phyloP scores from a whole-genome alignment of 2,888 invertebrate genomes.

The Coelinius sp. region DNA sequence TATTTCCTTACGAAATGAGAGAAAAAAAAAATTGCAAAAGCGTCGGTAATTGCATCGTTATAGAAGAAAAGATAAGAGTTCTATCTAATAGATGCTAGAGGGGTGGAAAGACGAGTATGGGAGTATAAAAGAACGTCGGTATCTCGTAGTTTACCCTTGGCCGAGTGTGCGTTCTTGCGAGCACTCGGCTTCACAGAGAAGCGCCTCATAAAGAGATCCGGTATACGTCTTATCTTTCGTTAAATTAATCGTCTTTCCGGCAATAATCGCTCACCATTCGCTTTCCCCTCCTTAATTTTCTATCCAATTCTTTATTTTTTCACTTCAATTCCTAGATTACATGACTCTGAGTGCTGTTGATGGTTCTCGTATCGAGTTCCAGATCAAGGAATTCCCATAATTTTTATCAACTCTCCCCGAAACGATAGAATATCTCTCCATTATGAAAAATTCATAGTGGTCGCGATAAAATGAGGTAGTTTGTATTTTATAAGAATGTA shows the following conservation, averaged over 20 bases:
- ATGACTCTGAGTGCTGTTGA: constrained; percentile 10
- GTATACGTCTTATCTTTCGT: constrained; percentile 47
- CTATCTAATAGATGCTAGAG: constrained; percentile 8
- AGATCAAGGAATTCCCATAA: constrained; percentile 27
- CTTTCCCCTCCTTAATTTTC: neutral
- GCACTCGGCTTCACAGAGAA: constrained; percentile 13
- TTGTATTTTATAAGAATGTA: neutral
- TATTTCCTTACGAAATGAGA: too few relatives aligned
- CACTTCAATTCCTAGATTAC: constrained; percentile 7
- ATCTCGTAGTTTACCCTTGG: constrained; percentile 39
- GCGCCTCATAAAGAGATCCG: constrained; percentile 34
- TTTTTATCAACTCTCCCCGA: constrained; percentile 13
- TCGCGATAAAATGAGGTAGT: neutral
- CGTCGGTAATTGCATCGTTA: constrained; percentile 28
- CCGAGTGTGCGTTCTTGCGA: neutral
- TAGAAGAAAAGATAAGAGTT: neutral
- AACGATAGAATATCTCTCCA: constrained; percentile 7
- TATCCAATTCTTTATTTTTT: constrained; percentile 2
- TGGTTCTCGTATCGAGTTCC: constrained; percentile 4
- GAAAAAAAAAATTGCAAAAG: neutral
- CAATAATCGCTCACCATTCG: constrained; percentile 45
- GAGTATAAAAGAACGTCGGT: constrained; percentile 20
- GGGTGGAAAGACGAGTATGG: constrained; percentile 24
- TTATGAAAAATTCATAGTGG: constrained; percentile 22
- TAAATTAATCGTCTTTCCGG: constrained; percentile 52